Conservation (phyloP, 92 coral and sea anemone genomes). For the Montipora capitata region DNA sequence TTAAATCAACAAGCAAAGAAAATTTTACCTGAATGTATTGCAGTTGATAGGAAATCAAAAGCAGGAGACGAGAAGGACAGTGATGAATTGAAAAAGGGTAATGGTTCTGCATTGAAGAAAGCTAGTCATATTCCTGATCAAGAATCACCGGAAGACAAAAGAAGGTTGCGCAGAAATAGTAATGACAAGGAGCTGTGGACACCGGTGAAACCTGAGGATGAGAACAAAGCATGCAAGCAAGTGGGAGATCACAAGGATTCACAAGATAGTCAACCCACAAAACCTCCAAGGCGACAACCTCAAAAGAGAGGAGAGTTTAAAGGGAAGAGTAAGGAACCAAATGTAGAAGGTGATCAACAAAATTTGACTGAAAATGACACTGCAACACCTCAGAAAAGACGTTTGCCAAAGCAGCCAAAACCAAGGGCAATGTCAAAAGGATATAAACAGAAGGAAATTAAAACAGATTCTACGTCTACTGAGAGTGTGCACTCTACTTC, state of each 20-base stretch:
- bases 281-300: slow-evolving; percentile 34
- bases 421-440: background rate
- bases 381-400: slow-evolving; percentile 74
- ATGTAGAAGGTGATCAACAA: slow-evolving; percentile 13
- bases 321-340: background rate
- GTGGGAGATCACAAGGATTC: background rate
- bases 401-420: slow-evolving; percentile 17
- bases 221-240: background rate
- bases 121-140: background rate
- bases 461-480: background rate
- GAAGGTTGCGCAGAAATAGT: slow-evolving; percentile 52
- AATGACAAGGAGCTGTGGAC: slow-evolving; percentile 81
- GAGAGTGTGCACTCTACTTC: slow-evolving; percentile 1
- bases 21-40: background rate
- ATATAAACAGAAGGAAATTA: background rate
- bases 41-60: background rate
- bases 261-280: background rate
- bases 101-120: background rate
- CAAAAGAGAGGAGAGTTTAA: slow-evolving; percentile 13
- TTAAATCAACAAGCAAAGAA: background rate
- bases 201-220: slow-evolving; percentile 32
- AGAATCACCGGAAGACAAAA: slow-evolving; percentile 4
- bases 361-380: slow-evolving; percentile 48
- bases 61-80: slow-evolving; percentile 19
- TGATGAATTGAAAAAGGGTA: background rate